Conservation (phyloP, 2,113 vertebrate species). For the Charadrius vociferus region DNA sequence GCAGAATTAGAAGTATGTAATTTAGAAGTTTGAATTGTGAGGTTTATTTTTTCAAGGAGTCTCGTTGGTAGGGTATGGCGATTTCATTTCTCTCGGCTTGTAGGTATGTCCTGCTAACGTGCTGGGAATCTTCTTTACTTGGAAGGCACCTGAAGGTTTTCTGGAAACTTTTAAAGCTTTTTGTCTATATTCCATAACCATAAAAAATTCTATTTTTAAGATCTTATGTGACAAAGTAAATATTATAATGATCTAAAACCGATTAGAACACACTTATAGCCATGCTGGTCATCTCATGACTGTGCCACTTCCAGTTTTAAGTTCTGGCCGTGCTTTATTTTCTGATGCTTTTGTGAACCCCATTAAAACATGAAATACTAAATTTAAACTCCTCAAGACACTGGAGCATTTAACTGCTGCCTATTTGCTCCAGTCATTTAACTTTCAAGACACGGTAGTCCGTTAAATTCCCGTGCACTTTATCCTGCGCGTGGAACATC, state of each 20-base stretch:
- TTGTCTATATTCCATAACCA: background rate
- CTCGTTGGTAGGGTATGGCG: fast-evolving
- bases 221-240: background rate
- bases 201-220: background rate
- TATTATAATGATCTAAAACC: background rate
- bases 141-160: background rate
- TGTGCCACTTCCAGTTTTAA: background rate
- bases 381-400: background rate
- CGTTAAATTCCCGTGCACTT: fast-evolving
- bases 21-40: too few species aligned
- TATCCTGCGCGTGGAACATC: fast-evolving
- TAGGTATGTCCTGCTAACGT: fast-evolving
- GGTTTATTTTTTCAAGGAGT: background rate
- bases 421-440: too few species aligned
- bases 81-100: background rate
- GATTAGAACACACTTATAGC: fast-evolving
- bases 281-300: too few species aligned
- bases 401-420: background rate
- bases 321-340: background rate
- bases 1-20: background rate
- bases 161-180: background rate
- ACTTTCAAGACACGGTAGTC: fast-evolving
- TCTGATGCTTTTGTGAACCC: background rate
- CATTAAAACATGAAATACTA: background rate
- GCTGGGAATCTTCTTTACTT: background rate